phyloP scores from a whole-genome alignment of 35 echinoderm and acorn worm genomes.

The Amphiura filiformis region DNA sequence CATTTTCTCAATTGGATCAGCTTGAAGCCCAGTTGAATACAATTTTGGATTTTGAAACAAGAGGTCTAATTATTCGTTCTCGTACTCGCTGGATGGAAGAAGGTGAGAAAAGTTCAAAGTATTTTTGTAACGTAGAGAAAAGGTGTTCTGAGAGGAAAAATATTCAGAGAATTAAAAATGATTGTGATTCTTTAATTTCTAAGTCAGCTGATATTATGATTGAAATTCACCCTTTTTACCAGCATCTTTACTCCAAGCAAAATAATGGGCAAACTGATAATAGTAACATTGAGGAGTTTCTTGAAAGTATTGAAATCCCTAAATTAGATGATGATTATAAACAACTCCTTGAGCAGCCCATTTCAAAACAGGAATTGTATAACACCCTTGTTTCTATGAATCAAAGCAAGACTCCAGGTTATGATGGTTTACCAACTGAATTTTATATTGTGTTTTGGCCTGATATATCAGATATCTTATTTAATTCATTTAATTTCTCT shows the following conservation, averaged over 20 bases:
- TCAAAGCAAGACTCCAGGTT: neutral
- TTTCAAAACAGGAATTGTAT: neutral
- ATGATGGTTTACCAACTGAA: neutral
- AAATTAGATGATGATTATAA: neutral
- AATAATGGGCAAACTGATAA: neutral
- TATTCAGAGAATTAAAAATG: constrained; percentile 8
- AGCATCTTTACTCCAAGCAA: neutral
- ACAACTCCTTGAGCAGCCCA: neutral
- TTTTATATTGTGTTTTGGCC: neutral
- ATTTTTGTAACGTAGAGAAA: neutral
- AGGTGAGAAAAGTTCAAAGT: neutral
- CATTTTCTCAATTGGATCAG: neutral
- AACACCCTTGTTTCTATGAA: constrained; percentile 2
- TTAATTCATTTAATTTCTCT: constrained; percentile 10
- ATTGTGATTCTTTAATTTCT: neutral
- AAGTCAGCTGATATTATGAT: too few relatives aligned
- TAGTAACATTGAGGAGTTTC: neutral
- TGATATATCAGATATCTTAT: constrained; percentile 4
- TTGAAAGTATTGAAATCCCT: neutral
- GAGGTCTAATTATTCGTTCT: neutral
- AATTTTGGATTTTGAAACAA: neutral
- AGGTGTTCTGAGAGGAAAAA: neutral
- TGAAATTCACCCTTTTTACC: neutral
- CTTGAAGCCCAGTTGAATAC: neutral
- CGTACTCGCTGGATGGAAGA: neutral